phyloP scores from a whole-genome alignment of 2,113 vertebrate genomes.

The Pipa parva region DNA sequence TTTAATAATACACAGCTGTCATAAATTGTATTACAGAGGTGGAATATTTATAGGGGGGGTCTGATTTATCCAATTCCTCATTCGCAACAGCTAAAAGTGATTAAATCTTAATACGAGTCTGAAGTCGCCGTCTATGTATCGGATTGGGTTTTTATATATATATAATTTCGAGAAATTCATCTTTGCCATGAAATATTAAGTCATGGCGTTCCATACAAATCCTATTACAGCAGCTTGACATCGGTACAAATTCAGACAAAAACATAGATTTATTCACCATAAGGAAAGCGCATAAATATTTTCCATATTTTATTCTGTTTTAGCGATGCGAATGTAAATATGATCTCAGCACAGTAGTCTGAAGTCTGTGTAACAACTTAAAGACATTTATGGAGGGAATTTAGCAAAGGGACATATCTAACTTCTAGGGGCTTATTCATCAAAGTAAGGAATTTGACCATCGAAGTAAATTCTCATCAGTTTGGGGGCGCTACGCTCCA shows the following conservation, averaged over 20 bases:
- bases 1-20: conserved; percentile 35
- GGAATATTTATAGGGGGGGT: conserved; percentile 2
- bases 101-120: conserved; percentile 9
- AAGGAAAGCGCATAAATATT: conserved; percentile 11
- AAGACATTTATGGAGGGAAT: too few relatives aligned
- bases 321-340: not conserved
- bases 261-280: conserved; percentile 4
- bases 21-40: conserved; percentile 4
- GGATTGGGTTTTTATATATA: conserved; percentile 5
- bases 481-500: too few relatives aligned
- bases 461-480: too few relatives aligned
- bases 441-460: too few relatives aligned
- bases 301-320: conserved; percentile 20
- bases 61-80: not conserved
- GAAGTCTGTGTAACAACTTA: too few relatives aligned
- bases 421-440: too few relatives aligned
- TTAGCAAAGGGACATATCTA: too few relatives aligned
- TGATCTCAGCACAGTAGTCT: too few relatives aligned
- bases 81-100: conserved; percentile 21
- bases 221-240: conserved; percentile 32
- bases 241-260: conserved; percentile 7
- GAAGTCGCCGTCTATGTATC: not conserved
- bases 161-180: conserved; percentile 35
- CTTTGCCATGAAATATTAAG: conserved; percentile 37
- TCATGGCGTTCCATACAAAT: conserved; percentile 35